Evolutionary conservation across 2,888 invertebrate genomes (phyloP).

Genomic region (Stratiomys singularior): DNA sequence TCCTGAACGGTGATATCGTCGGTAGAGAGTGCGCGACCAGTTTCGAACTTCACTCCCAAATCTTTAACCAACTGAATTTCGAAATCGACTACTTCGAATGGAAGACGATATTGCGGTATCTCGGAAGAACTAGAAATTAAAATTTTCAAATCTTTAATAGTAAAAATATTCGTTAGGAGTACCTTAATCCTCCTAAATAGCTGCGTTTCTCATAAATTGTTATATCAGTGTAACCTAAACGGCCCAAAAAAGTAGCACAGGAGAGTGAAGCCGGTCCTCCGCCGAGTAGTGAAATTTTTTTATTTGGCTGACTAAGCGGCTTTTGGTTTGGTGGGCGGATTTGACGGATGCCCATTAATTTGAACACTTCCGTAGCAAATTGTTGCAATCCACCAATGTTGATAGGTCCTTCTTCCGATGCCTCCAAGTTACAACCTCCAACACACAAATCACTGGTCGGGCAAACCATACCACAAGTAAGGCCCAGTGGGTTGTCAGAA

Average conservation of each 20-base stretch:
- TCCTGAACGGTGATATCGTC: slow-evolving; percentile 79
- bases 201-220: slow-evolving; percentile 91
- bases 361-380: slow-evolving; percentile 96
- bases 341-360: slow-evolving; percentile 92
- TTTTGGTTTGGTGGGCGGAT: slow-evolving; percentile 79
- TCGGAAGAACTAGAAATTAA: slow-evolving; percentile 81
- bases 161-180: no score
- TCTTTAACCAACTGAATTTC: slow-evolving; percentile 92
- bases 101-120: slow-evolving; percentile 97
- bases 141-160: not conserved
- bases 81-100: slow-evolving; percentile 90
- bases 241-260: slow-evolving; percentile 94
- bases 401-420: slow-evolving; percentile 96
- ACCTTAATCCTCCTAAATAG: slow-evolving; percentile 92
- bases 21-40: slow-evolving; percentile 75
- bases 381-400: slow-evolving; percentile 99
- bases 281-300: slow-evolving; percentile 85
- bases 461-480: slow-evolving; percentile 98
- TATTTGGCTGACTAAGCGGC: slow-evolving; percentile 64
- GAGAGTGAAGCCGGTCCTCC: slow-evolving; percentile 97
- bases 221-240: slow-evolving; percentile 91
- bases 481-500: slow-evolving; percentile 95
- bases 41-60: slow-evolving; percentile 89
- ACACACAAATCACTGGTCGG: slow-evolving; percentile 98
- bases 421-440: slow-evolving; percentile 96